phyloP scores from a whole-genome alignment of 2,113 vertebrate genomes.

The Sapajus apella region DNA sequence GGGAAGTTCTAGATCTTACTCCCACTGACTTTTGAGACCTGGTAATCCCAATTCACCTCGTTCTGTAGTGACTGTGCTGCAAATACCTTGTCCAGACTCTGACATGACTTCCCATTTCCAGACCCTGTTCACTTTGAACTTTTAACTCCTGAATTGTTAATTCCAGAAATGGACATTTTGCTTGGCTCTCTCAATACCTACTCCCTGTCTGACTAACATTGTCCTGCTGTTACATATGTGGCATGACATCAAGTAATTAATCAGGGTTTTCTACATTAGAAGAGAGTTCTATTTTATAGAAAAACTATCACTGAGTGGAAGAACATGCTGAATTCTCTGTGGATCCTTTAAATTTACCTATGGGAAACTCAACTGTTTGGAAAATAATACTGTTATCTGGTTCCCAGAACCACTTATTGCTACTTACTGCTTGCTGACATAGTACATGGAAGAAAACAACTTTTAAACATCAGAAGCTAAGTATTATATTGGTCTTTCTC shows the following conservation, averaged over 20 bases:
- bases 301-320: background rate
- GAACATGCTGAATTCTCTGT: background rate
- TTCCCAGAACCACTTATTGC: background rate
- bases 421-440: background rate
- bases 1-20: background rate
- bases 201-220: background rate
- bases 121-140: background rate
- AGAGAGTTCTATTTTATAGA: background rate
- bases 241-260: background rate
- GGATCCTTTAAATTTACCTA: background rate
- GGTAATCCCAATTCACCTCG: background rate
- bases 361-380: background rate
- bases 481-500: background rate
- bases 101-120: background rate
- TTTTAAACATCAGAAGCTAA: conserved; percentile 2
- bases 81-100: background rate
- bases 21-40: background rate
- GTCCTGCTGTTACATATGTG: background rate
- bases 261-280: background rate
- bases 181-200: background rate
- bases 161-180: background rate
- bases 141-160: background rate
- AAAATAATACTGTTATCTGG: background rate
- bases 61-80: background rate
- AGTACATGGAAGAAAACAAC: background rate